phyloP scores from a whole-genome alignment of 1,140 invertebrate genomes.

The Cephus cinctus region DNA sequence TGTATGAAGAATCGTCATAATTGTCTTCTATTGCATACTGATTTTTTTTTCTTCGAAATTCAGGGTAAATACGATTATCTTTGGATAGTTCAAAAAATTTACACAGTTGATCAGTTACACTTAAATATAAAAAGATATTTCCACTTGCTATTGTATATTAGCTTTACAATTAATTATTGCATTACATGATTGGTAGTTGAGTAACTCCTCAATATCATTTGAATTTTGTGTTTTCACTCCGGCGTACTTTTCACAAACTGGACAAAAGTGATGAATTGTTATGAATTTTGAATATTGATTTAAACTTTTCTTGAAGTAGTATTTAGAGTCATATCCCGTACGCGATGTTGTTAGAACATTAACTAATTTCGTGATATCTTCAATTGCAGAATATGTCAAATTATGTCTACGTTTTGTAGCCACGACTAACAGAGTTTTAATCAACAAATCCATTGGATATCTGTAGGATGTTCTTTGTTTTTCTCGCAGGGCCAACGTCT shows the following conservation, averaged over 20 bases:
- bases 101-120: slow-evolving; percentile 7
- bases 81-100: slow-evolving; percentile 4
- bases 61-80: neutral
- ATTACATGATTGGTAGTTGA: neutral
- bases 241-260: too few species aligned
- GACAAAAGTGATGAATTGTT: neutral
- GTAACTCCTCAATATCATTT: too few species aligned
- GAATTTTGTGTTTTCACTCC: too few species aligned
- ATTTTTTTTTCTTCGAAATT: neutral
- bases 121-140: slow-evolving; percentile 8
- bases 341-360: too few species aligned
- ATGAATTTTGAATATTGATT: neutral
- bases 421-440: too few species aligned
- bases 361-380: too few species aligned
- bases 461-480: too few species aligned
- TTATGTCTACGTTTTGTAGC: too few species aligned
- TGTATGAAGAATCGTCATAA: slow-evolving; percentile 10
- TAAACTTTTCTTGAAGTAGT: neutral
- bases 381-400: too few species aligned
- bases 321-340: too few species aligned
- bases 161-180: neutral
- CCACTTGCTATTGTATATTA: neutral
- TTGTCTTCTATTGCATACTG: slow-evolving; percentile 5
- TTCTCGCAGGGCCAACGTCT: too few species aligned
- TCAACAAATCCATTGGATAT: too few species aligned